These are phyloP conservation scores for Tachuris rubrigastra DNA, from an alignment of 2,113 vertebrate genomes.

Conservation along the genomic window DNA sequence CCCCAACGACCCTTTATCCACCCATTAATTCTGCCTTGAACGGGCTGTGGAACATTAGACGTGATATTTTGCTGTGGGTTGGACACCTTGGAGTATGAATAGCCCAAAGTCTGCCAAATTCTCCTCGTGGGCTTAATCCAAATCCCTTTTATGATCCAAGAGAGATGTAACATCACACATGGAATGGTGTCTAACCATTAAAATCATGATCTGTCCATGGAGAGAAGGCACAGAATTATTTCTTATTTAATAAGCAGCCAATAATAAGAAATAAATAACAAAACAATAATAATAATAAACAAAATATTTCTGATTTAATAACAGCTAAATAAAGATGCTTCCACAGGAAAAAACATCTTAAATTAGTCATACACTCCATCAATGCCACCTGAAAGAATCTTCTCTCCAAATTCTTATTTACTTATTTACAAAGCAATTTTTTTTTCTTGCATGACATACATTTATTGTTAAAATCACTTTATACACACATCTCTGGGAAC, in stretches of 20 bases:
- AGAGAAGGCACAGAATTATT: not conserved
- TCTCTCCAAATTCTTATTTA: not conserved
- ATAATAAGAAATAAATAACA: no score
- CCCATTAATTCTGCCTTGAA: not conserved
- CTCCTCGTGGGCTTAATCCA: not conserved
- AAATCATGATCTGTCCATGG: not conserved
- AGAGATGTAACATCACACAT: not conserved
- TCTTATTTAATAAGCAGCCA: not conserved
- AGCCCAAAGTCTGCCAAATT: not conserved
- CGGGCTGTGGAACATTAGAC: not conserved
- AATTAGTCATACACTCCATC: not conserved
- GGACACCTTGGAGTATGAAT: not conserved
- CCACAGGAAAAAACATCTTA: not conserved
- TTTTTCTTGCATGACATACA: not conserved
- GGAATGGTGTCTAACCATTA: not conserved
- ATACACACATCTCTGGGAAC: not conserved
- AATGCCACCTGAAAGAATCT: not conserved
- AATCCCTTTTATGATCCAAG: not conserved
- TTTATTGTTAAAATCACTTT: not conserved
- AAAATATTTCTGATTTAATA: not conserved
- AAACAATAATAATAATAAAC: not conserved
- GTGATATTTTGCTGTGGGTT: not conserved
- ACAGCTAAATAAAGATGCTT: not conserved
- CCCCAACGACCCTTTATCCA: not conserved
- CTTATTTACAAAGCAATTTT: not conserved